Evolutionary conservation across 2,113 vertebrate species (phyloP).

Genomic region (Genyomyrus donnyi): DNA sequence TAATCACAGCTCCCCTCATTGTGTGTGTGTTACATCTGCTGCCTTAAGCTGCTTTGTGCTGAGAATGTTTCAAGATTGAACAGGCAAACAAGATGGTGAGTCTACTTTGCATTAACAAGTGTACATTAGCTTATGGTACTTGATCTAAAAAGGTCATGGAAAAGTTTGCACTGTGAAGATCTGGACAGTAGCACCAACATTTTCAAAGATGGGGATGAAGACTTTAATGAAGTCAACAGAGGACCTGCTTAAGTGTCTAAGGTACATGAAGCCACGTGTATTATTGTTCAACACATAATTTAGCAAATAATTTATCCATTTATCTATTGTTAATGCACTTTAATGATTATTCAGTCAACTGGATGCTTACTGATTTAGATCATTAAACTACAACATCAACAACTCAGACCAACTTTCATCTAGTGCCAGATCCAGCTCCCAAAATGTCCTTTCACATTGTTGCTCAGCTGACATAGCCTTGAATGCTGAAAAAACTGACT

Average conservation of each 20-base stretch:
- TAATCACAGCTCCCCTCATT: not conserved
- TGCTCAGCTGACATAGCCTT: not conserved
- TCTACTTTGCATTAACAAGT: not conserved
- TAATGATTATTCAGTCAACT: not conserved
- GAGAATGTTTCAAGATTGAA: not conserved
- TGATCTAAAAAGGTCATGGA: not conserved
- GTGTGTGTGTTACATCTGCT: not conserved
- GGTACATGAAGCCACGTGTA: not conserved
- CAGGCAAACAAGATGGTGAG: not conserved
- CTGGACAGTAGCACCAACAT: not conserved
- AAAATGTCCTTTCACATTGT: too few species aligned
- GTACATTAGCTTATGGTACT: not conserved
- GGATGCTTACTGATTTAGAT: not conserved
- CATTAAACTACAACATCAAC: not conserved
- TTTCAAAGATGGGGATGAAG: not conserved
- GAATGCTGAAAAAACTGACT: not conserved
- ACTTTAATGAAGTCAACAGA: not conserved
- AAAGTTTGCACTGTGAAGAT: not conserved
- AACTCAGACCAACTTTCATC: not conserved
- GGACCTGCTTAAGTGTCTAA: not conserved
- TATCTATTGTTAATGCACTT: not conserved
- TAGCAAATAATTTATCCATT: not conserved
- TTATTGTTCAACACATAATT: not conserved
- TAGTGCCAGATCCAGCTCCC: not conserved
- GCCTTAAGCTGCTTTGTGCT: slow-evolving; percentile 32